Conservation (phyloP, 2,888 invertebrate genomes). For the Dichetophora obliterata region DNA sequence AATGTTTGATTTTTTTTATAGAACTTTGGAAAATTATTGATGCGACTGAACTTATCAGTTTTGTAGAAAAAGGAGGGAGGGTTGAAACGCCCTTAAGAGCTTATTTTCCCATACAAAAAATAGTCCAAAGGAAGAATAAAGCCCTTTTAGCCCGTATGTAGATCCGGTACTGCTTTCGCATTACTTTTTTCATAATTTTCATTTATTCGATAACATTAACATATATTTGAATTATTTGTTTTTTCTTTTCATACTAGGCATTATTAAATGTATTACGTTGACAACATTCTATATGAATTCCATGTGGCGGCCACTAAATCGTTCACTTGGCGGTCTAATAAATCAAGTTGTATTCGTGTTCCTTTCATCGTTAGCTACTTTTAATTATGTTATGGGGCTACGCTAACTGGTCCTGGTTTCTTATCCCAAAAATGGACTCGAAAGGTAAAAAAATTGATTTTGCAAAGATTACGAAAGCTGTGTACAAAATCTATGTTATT, state of each 20-base stretch:
- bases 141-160: too few species aligned
- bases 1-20: too few species aligned
- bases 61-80: too few species aligned
- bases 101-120: too few species aligned
- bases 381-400: constrained; percentile 91
- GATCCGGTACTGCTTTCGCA: too few species aligned
- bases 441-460: constrained; percentile 72
- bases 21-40: too few species aligned
- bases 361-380: constrained; percentile 86
- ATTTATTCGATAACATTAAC: background rate
- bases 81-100: too few species aligned
- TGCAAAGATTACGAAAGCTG: too few species aligned
- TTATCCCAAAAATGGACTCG: constrained; percentile 89
- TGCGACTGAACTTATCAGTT: too few species aligned
- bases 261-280: constrained; percentile 89
- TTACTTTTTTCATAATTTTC: too few species aligned
- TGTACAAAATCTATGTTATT: too few species aligned
- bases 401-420: constrained; percentile 92
- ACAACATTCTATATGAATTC: constrained; percentile 84
- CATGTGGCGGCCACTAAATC: constrained; percentile 90
- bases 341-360: constrained; percentile 82
- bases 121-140: too few species aligned
- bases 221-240: background rate
- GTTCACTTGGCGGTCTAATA: constrained; percentile 77
- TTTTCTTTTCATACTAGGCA: constrained; percentile 72